These are phyloP conservation scores for Aromia moschata DNA, from an alignment of 2,888 invertebrate genomes.

Conservation along the genomic window DNA sequence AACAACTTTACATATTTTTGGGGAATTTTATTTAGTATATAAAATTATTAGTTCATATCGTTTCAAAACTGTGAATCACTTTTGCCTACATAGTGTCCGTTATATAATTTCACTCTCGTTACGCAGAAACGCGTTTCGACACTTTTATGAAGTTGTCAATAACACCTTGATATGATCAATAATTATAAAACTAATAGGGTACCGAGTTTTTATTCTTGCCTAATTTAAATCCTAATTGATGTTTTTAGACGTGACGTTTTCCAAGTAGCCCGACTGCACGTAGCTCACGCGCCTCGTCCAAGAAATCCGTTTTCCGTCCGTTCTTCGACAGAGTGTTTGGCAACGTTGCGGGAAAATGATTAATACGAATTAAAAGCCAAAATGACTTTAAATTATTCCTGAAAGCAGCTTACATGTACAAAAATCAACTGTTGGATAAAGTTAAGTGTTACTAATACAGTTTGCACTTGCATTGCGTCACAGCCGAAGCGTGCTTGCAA, in stretches of 20 bases:
- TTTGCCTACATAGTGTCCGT: background rate
- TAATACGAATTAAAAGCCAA: conserved; percentile 31
- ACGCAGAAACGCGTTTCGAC: too few species aligned
- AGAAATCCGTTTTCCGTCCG: conserved; percentile 22
- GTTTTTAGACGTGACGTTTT: conserved; percentile 20
- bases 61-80: background rate
- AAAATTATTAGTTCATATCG: background rate
- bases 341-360: conserved; percentile 39
- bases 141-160: too few species aligned
- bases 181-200: background rate
- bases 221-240: conserved; percentile 22
- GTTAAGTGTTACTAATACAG: conserved; percentile 9
- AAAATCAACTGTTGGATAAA: conserved; percentile 22
- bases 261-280: background rate
- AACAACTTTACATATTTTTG: too few species aligned
- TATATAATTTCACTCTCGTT: background rate
- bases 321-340: conserved; percentile 30
- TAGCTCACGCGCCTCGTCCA: conserved; percentile 14
- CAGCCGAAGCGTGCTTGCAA: conserved; percentile 31
- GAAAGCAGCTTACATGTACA: conserved; percentile 28
- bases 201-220: conserved; percentile 3
- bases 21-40: too few species aligned
- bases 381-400: conserved; percentile 27
- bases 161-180: too few species aligned
- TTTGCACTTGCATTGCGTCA: conserved; percentile 29